A percentile compares a stretch with the other conserved stretches of the same genome.
Conservation (phyloP, 2,797 vertebrate species). For the Propithecus deckenii region DNA sequence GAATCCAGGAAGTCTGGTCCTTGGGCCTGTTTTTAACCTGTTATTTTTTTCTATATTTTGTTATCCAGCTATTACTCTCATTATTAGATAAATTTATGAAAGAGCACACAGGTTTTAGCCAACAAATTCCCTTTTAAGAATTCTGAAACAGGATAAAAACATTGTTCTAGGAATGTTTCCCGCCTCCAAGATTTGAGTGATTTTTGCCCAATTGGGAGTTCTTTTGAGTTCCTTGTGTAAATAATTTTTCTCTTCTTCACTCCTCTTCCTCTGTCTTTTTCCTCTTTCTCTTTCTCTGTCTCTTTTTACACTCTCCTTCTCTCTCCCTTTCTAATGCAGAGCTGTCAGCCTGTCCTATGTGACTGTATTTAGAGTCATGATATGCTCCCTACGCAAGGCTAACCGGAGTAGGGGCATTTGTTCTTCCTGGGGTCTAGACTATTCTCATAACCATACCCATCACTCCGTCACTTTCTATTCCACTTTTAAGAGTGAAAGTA, state of each 20-base stretch:
- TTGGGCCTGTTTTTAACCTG: background rate
- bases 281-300: no score
- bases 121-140: background rate
- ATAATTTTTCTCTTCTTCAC: background rate
- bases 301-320: background rate
- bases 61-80: background rate
- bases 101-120: background rate
- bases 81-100: background rate
- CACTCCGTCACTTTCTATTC: background rate
- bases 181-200: background rate
- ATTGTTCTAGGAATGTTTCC: background rate
- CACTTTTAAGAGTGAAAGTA: slow-evolving; percentile 16
- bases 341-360: background rate
- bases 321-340: background rate
- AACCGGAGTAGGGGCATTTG: background rate
- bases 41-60: background rate
- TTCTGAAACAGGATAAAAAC: background rate
- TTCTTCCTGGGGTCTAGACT: background rate
- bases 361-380: background rate
- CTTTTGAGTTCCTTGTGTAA: background rate
- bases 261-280: background rate
- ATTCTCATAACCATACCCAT: background rate
- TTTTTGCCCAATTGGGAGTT: background rate
- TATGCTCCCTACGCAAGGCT: background rate
- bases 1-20: background rate